These are phyloP conservation scores for Chascanopsetta lugubris DNA, from an alignment of 2,113 vertebrate genomes.

Conservation along the genomic window DNA sequence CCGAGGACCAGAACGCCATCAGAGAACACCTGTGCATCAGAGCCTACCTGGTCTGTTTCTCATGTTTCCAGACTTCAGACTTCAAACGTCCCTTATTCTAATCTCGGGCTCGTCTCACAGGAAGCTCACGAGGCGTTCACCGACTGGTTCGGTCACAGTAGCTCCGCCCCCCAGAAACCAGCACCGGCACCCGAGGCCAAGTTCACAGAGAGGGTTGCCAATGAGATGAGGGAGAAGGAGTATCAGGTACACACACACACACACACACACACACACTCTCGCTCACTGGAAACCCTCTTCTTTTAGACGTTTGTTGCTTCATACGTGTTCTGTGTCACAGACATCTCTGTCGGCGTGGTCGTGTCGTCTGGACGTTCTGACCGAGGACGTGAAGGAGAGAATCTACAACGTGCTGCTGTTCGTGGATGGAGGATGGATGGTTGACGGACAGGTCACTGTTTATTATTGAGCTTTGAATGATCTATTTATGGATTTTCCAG, in stretches of 20 bases:
- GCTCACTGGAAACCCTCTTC: background rate
- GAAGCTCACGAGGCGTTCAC: conserved; percentile 97
- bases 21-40: conserved; percentile 95
- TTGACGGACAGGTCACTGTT: conserved; percentile 91
- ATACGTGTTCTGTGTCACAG: conserved; percentile 67
- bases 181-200: conserved; percentile 84
- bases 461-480: too few species aligned
- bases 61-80: too few species aligned
- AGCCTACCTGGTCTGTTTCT: conserved; percentile 90
- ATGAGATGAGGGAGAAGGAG: conserved; percentile 95
- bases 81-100: too few species aligned
- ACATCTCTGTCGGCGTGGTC: conserved; percentile 89
- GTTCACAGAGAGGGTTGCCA: conserved; percentile 94
- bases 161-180: conserved; percentile 90
- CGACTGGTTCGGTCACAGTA: conserved; percentile 96
- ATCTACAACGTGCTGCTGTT: conserved; percentile 98
- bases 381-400: conserved; percentile 94
- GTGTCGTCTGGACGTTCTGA: conserved; percentile 87
- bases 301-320: background rate
- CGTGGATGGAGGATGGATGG: conserved; percentile 98
- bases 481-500: too few species aligned
- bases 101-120: conserved; percentile 66
- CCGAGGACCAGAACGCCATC: conserved; percentile 94
- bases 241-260: conserved; percentile 83
- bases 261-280: background rate